phyloP scores from a whole-genome alignment of 92 coral and sea anemone species.

The Epizoanthus ramosus region DNA sequence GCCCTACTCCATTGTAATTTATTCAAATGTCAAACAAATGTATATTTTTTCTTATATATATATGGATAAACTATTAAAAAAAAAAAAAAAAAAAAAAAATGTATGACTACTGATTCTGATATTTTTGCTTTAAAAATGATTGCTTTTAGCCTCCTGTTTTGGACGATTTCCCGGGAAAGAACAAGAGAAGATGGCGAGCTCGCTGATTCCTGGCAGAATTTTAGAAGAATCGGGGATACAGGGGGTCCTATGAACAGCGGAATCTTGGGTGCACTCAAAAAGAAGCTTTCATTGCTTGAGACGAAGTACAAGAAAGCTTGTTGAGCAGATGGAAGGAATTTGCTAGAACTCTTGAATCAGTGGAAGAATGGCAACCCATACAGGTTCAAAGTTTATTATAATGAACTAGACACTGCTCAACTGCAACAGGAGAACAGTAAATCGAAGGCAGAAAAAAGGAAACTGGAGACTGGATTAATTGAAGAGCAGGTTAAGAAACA shows the following conservation, averaged over 20 bases:
- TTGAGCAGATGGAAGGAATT: no score
- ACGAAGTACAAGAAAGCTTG: constrained; percentile 40
- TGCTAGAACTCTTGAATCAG: no score
- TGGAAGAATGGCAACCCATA: constrained; percentile 54
- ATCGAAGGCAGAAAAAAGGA: constrained; percentile 23
- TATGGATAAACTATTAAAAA: no score
- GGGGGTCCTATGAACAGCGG: constrained; percentile 40
- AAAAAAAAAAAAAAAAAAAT: no score
- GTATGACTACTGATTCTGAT: no score
- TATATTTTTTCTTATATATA: no score
- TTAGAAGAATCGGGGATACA: constrained; percentile 47
- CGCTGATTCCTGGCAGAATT: constrained; percentile 2
- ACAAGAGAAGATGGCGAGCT: constrained; percentile 2
- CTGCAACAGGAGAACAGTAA: constrained; percentile 30
- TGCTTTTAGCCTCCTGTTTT: no score
- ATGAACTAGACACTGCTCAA: constrained; percentile 24
- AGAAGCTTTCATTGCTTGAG: constrained; percentile 26
- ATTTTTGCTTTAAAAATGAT: no score
- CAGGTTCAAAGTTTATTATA: constrained; percentile 24
- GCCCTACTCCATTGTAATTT: no score
- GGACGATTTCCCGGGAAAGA: constrained; percentile 16
- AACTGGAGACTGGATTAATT: constrained; percentile 13
- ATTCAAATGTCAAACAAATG: no score
- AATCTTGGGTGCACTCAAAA: constrained; percentile 27
- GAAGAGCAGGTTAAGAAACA: constrained; percentile 23